phyloP scores from a whole-genome alignment of 2,113 vertebrate genomes.

The Pelobates fuscus region DNA sequence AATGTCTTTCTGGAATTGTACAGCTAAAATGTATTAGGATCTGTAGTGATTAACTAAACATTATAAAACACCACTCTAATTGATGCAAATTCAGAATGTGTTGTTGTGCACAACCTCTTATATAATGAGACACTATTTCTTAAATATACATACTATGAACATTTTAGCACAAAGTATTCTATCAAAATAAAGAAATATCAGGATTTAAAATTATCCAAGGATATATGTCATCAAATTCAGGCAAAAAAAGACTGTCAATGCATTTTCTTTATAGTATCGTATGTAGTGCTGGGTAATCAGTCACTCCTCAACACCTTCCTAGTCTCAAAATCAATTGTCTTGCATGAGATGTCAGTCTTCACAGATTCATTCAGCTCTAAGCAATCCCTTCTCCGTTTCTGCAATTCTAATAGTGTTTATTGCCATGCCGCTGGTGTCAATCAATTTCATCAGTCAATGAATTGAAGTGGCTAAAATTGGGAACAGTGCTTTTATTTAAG shows the following conservation, averaged over 20 bases:
- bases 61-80: too few relatives aligned
- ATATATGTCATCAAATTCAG: too few relatives aligned
- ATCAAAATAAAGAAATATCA: too few relatives aligned
- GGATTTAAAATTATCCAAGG: too few relatives aligned
- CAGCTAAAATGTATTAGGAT: too few relatives aligned
- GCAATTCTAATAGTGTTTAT: slow-evolving; percentile 48
- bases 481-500: slow-evolving; percentile 11
- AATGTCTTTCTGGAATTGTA: too few relatives aligned
- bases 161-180: too few relatives aligned
- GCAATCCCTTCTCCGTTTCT: slow-evolving; percentile 29
- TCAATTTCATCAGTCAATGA: slow-evolving; percentile 47
- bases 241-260: slow-evolving; percentile 34
- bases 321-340: slow-evolving; percentile 48
- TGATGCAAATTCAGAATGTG: too few relatives aligned
- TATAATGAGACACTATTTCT: too few relatives aligned
- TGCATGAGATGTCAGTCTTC: slow-evolving; percentile 47
- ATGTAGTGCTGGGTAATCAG: slow-evolving; percentile 35
- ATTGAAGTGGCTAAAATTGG: slow-evolving; percentile 33
- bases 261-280: slow-evolving; percentile 7
- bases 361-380: slow-evolving; percentile 17
- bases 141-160: too few relatives aligned
- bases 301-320: slow-evolving; percentile 41
- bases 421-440: slow-evolving; percentile 40
- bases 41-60: too few relatives aligned
- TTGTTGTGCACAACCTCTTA: too few relatives aligned